Evolutionary conservation across 1,140 invertebrate genomes (phyloP).

Genomic region (Cotesia typhae): DNA sequence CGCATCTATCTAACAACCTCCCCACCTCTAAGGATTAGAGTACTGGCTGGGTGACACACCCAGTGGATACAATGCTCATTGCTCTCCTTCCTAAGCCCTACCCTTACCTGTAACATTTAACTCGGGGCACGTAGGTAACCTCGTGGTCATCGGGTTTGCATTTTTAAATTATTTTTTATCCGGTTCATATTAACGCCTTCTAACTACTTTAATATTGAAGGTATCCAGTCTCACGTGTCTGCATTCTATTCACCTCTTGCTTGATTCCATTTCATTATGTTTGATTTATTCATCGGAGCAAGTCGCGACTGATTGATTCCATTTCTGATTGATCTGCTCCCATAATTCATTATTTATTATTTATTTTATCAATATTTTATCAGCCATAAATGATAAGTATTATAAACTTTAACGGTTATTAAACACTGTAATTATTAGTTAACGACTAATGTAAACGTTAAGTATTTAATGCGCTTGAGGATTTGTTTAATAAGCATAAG

Average conservation of each 20-base stretch:
- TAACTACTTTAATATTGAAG: neutral
- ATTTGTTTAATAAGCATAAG: too few species aligned
- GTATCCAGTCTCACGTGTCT: too few species aligned
- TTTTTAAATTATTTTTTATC: neutral
- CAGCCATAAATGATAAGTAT: too few species aligned
- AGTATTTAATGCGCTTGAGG: too few species aligned
- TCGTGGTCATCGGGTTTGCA: conserved; percentile 23
- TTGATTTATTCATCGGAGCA: neutral
- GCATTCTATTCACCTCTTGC: too few species aligned
- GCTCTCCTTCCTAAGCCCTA: conserved; percentile 48
- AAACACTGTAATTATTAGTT: too few species aligned
- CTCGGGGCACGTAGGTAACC: conserved; percentile 38
- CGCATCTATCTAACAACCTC: conserved; percentile 48
- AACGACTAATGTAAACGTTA: too few species aligned
- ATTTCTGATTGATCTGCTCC: too few species aligned
- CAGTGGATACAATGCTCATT: conserved; percentile 44
- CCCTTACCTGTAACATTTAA: conserved; percentile 53
- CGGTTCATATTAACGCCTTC: conserved; percentile 4
- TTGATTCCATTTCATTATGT: neutral
- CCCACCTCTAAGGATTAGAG: conserved; percentile 47
- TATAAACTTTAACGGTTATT: too few species aligned
- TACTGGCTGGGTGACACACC: conserved; percentile 49
- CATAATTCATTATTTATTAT: too few species aligned
- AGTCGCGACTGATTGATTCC: too few species aligned
- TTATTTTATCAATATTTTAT: too few species aligned